Base-by-base conservation (phyloP, 2,113 vertebrate genomes). In the Centrocercus urophasianus region DNA sequence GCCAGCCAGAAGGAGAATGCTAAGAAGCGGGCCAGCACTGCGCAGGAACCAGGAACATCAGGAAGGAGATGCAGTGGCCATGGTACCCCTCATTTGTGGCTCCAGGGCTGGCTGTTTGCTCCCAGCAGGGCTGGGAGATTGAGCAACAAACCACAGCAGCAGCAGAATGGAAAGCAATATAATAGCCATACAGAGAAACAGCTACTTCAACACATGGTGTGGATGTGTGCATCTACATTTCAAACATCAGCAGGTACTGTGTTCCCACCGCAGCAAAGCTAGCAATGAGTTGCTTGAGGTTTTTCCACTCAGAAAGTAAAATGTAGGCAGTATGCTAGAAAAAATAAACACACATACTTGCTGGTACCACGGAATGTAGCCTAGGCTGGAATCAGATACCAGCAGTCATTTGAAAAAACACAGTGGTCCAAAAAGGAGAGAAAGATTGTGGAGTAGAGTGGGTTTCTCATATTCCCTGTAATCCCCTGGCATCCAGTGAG, bases 391-490 rank as follows among this genome's bases (percentile, higher is more conserved):
- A 28, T 80, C 42, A 45, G 47, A 54, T 13, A 71, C 43, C 42
- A 76, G 40, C 1, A 76, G 70, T 34, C 9, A 57, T 76, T 73
- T 85, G 30, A 76, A 76, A 76, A 90, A 83, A 13, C 65, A 77
- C 30, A 90, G 54, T 34, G 72, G 54, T 66, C 10, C 1, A 93
- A 80, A 60, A 90, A 83, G 43, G 40, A 85, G 25, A 18, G 32
- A 25, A 79, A 86, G 48, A 57, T 0, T 21, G 19, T 43, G 13
- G n/a, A 83, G n/a, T 30, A 86, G 8, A 83, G 11, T 0, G 0
- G 8, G 9, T 52, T 3, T 60, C 70, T 65, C 34, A 8, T 40
- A 69, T 63, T 65, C 59, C 40, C 40, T 86, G 52, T 76, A 89
- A 86, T n/a, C 28, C 40, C 32, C 28, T 52, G 27, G 40, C 54